Evolutionary conservation across 2,888 invertebrate genomes (phyloP).

Genomic region (Frankliniella fusca): DNA sequence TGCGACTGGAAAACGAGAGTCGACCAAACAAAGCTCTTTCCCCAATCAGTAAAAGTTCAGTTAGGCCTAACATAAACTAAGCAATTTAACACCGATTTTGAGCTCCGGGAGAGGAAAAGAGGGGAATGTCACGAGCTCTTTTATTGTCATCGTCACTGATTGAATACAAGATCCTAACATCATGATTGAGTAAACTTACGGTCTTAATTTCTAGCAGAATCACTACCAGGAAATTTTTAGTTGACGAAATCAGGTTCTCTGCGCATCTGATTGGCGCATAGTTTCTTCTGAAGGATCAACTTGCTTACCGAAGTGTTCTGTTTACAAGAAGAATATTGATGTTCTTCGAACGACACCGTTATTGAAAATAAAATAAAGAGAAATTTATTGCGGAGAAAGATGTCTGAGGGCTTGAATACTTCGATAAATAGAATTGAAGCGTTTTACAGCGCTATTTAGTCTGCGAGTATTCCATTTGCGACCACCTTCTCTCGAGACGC

Average conservation of each 20-base stretch:
- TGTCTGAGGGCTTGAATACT: too few relatives aligned
- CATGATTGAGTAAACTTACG: slow-evolving; percentile 39
- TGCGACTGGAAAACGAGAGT: background rate
- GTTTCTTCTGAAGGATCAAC: background rate
- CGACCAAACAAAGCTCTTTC: slow-evolving; percentile 22
- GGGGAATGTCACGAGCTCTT: background rate
- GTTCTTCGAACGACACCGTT: too few relatives aligned
- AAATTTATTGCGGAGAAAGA: too few relatives aligned
- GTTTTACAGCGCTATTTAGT: too few relatives aligned
- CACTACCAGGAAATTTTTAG: slow-evolving; percentile 43
- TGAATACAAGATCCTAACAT: background rate
- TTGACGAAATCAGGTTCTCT: slow-evolving; percentile 41
- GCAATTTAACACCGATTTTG: slow-evolving; percentile 19
- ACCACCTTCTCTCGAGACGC: too few relatives aligned
- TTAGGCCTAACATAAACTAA: slow-evolving; percentile 18
- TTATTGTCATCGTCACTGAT: slow-evolving; percentile 27
- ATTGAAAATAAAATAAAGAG: too few relatives aligned
- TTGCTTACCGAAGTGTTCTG: background rate
- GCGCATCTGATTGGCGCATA: slow-evolving; percentile 40
- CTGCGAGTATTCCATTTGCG: too few relatives aligned
- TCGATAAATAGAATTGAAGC: too few relatives aligned
- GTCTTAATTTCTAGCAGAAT: slow-evolving; percentile 41
- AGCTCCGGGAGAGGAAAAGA: slow-evolving; percentile 12
- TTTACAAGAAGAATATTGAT: background rate
- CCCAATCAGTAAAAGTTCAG: slow-evolving; percentile 14